Conservation (phyloP, 2,888 invertebrate species). For the Prosopocoilus inquinatus region DNA sequence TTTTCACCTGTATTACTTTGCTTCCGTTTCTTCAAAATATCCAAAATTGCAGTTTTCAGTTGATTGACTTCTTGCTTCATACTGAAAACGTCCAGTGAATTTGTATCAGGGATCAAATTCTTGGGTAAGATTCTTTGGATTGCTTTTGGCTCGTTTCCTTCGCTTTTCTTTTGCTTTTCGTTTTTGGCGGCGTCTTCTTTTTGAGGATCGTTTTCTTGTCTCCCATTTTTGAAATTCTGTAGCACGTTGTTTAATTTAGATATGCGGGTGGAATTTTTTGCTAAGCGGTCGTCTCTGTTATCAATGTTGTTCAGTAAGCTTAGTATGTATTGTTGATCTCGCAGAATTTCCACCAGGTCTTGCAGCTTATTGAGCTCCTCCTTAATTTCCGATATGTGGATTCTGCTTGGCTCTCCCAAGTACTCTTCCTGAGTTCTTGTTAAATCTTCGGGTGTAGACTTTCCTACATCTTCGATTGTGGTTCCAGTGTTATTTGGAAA, state of each 20-base stretch:
- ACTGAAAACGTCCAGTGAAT: too few species aligned
- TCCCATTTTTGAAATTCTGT: too few species aligned
- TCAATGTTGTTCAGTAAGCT: conserved; percentile 31
- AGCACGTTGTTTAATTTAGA: too few species aligned
- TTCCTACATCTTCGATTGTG: not conserved
- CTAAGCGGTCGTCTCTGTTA: not conserved
- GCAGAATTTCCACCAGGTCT: conserved; percentile 38
- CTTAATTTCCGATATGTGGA: conserved; percentile 35
- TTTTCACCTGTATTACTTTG: conserved; percentile 10
- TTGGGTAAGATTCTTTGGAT: not conserved
- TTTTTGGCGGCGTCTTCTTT: not conserved
- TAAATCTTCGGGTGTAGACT: not conserved
- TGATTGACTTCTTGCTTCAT: not conserved
- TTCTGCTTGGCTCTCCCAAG: not conserved
- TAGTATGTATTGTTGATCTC: conserved; percentile 41
- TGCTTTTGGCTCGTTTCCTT: conserved; percentile 4
- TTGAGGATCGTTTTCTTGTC: not conserved
- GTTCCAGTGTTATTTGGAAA: not conserved
- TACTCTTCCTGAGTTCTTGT: not conserved
- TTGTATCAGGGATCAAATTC: too few species aligned
- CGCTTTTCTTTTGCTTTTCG: not conserved
- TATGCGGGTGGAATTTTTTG: too few species aligned
- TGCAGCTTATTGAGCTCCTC: conserved; percentile 41
- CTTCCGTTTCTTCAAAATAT: conserved; percentile 22
- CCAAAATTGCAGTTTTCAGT: not conserved